Conservation (phyloP, 2,797 vertebrate genomes). For the Neosilurus mollespiculum region DNA sequence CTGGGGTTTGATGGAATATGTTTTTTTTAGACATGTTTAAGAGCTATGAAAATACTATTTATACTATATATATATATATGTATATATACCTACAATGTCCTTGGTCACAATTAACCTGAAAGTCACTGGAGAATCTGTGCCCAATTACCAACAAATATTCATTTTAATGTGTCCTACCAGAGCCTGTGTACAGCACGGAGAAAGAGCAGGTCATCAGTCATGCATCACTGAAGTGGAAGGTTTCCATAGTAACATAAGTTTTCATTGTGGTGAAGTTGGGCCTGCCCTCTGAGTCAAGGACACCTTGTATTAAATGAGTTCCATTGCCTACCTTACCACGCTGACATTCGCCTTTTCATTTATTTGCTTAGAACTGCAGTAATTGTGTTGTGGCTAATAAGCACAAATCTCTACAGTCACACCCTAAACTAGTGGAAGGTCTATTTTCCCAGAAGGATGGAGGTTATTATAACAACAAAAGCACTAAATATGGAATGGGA, state of each 20-base stretch:
- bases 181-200: neutral
- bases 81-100: neutral
- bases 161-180: neutral
- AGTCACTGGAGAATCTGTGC: conserved; percentile 1
- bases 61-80: too few relatives aligned
- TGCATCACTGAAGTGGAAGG: conserved; percentile 34
- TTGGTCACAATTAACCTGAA: neutral
- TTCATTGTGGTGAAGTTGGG: conserved; percentile 48
- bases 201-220: conserved; percentile 20
- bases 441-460: too few relatives aligned
- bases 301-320: neutral
- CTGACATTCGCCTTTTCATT: neutral
- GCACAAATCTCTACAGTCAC: too few relatives aligned
- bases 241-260: conserved; percentile 51
- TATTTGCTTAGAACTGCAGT: neutral
- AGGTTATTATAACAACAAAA: too few relatives aligned
- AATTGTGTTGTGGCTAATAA: too few relatives aligned
- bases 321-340: neutral
- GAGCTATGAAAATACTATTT: too few relatives aligned
- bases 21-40: too few relatives aligned
- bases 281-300: conserved; percentile 24
- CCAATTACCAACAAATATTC: conserved; percentile 6
- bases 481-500: neutral
- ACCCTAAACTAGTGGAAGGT: neutral
- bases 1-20: too few relatives aligned